Conservation (phyloP, 2,797 vertebrate species). For the Uromys caudimaculatus region DNA sequence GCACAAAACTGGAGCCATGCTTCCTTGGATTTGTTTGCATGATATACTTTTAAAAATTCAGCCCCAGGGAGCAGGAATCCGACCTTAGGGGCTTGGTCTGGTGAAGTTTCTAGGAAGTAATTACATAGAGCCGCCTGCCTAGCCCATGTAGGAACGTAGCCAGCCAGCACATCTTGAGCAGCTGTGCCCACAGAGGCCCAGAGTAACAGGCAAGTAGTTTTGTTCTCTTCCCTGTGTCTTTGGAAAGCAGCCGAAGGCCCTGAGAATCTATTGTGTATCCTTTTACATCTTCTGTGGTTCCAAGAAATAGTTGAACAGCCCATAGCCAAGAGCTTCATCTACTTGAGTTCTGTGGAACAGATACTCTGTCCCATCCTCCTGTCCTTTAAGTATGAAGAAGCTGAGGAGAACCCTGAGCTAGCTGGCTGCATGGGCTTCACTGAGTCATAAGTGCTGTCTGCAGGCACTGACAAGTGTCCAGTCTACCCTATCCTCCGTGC, state of each 20-base stretch:
- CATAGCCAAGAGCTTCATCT: background rate
- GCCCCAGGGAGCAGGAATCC: background rate
- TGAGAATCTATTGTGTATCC: too few relatives aligned
- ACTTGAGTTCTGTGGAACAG: background rate
- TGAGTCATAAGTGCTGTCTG: too few relatives aligned
- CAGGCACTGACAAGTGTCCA: background rate
- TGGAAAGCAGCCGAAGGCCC: background rate
- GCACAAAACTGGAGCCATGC: background rate
- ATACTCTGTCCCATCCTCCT: background rate
- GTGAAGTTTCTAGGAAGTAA: background rate
- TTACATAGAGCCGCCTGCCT: background rate
- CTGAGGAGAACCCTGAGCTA: background rate
- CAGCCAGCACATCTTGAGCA: background rate
- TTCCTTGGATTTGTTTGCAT: constrained; percentile 18
- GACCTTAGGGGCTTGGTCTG: background rate
- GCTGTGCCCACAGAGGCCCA: background rate
- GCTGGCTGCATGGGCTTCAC: background rate
- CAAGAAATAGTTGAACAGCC: background rate
- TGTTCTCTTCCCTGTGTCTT: background rate
- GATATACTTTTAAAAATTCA: background rate
- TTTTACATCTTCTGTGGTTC: background rate
- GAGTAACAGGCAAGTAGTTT: too few relatives aligned
- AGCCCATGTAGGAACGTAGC: background rate
- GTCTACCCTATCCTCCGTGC: too few relatives aligned
- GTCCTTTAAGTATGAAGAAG: background rate